These are phyloP conservation scores for Gracilinanus agilis DNA, from an alignment of 2,113 vertebrate species.

Conservation along the genomic window DNA sequence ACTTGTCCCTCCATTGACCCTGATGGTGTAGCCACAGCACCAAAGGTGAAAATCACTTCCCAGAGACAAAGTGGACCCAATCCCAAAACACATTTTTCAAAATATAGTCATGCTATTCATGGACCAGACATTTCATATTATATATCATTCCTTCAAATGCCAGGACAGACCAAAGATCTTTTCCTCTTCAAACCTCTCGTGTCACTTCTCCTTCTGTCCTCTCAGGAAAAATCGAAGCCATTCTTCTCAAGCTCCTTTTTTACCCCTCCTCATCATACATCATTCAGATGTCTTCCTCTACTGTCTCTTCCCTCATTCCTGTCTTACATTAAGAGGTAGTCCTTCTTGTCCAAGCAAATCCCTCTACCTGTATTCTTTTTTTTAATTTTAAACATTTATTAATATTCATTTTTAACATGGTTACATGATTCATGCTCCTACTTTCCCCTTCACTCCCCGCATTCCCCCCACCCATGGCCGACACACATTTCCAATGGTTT, in stretches of 20 bases:
- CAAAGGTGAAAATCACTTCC: not conserved
- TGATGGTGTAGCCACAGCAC: not conserved
- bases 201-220: not conserved
- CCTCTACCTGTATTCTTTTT: not conserved
- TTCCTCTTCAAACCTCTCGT: not conserved
- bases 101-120: not conserved
- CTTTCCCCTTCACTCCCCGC: no score
- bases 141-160: not conserved
- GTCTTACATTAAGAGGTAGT: not conserved
- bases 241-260: not conserved
- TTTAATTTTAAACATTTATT: no score
- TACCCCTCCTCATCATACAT: not conserved
- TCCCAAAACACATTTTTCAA: not conserved
- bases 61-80: not conserved
- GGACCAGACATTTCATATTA: not conserved
- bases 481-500: no score
- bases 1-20: not conserved
- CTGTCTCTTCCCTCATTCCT: not conserved
- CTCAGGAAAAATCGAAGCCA: not conserved
- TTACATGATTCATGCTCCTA: no score
- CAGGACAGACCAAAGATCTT: not conserved
- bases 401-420: no score
- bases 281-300: not conserved
- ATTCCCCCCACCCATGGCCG: no score
- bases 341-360: not conserved